Conservation (phyloP, 2,797 vertebrate genomes). For the Microchirus variegatus region DNA sequence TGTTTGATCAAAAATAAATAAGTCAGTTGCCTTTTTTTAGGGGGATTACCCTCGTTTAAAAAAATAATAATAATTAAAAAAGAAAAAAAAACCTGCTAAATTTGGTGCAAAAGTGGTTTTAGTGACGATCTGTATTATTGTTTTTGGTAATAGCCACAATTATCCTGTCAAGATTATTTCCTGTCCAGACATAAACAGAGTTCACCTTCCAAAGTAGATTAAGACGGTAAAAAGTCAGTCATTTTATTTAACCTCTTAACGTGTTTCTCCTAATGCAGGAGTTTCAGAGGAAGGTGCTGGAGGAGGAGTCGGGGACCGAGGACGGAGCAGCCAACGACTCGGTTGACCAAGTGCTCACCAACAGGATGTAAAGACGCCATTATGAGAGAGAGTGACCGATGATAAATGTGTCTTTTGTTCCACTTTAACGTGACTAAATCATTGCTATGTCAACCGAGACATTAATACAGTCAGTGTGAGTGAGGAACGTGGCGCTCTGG, state of each 20-base stretch:
- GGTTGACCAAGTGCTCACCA: slow-evolving; percentile 43
- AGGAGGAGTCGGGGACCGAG: slow-evolving; percentile 63
- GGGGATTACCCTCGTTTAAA: too few species aligned
- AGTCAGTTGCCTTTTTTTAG: too few species aligned
- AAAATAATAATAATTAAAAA: too few species aligned
- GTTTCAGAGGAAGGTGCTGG: slow-evolving; percentile 76
- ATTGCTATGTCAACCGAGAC: slow-evolving; percentile 4
- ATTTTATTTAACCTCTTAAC: not conserved
- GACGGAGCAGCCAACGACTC: not conserved
- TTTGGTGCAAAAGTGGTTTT: too few species aligned
- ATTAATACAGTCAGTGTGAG: not conserved
- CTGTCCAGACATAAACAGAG: too few species aligned
- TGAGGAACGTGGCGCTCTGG: too few species aligned
- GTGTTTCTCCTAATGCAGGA: slow-evolving; percentile 51
- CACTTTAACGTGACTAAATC: slow-evolving; percentile 25
- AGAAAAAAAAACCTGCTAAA: too few species aligned
- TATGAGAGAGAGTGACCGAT: not conserved
- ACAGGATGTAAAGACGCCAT: slow-evolving; percentile 58
- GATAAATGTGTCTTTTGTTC: not conserved
- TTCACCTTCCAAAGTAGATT: too few species aligned
- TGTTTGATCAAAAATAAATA: too few species aligned
- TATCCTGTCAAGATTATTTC: too few species aligned
- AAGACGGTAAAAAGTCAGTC: not conserved
- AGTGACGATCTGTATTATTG: too few species aligned
- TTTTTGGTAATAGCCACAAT: too few species aligned